Evolutionary conservation across 1,140 invertebrate genomes (phyloP).

Genomic region (Tribolium castaneum): DNA sequence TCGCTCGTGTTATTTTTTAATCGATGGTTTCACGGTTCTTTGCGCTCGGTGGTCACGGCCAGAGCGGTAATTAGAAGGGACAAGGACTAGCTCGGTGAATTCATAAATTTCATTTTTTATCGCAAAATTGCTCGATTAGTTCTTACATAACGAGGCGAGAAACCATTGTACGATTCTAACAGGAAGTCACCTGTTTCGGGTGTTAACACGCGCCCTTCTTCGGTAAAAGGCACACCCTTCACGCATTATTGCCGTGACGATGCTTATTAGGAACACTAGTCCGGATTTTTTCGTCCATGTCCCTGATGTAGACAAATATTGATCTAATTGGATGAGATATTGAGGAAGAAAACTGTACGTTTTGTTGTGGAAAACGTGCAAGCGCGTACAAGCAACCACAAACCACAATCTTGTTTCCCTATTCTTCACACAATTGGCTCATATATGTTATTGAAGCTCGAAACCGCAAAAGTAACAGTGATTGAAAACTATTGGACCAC

Average conservation of each 20-base stretch:
- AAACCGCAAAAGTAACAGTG: background rate
- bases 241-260: slow-evolving; percentile 33
- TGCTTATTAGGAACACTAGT: background rate
- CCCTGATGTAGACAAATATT: background rate
- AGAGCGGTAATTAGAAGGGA: slow-evolving; percentile 26
- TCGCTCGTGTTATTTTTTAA: background rate
- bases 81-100: slow-evolving; percentile 21
- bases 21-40: slow-evolving; percentile 14
- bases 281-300: background rate
- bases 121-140: slow-evolving; percentile 14
- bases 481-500: background rate
- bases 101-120: slow-evolving; percentile 30
- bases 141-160: slow-evolving; percentile 27
- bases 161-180: slow-evolving; percentile 9
- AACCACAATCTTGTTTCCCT: slow-evolving; percentile 13
- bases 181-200: background rate
- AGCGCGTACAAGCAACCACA: background rate
- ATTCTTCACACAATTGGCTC: background rate
- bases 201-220: slow-evolving; percentile 21
- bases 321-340: slow-evolving; percentile 4
- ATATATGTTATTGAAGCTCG: background rate
- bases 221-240: slow-evolving; percentile 31
- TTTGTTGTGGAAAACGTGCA: background rate
- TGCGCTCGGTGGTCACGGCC: slow-evolving; percentile 28
- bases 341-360: background rate